These are phyloP conservation scores for Tipula helvola DNA, from an alignment of 2,888 invertebrate genomes.

Conservation along the genomic window DNA sequence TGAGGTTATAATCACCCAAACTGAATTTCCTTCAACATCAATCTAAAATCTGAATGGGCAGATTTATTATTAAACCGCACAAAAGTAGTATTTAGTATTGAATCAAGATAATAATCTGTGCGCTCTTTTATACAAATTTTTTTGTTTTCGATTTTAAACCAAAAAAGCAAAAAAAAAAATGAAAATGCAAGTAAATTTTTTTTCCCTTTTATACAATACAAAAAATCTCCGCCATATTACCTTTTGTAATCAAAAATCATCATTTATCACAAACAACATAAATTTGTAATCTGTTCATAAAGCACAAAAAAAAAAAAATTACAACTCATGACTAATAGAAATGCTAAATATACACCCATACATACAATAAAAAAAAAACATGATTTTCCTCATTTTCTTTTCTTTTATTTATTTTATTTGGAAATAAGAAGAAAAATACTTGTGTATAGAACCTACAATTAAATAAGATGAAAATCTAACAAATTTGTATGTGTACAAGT, in stretches of 20 bases:
- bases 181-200: background rate
- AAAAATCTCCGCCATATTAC: background rate
- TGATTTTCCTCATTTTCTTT: background rate
- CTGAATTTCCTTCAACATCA: background rate
- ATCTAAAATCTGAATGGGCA: background rate
- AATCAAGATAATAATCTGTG: background rate
- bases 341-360: background rate
- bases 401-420: background rate
- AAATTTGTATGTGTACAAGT: background rate
- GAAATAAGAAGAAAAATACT: background rate
- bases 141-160: background rate
- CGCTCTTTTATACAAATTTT: background rate
- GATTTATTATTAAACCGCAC: background rate
- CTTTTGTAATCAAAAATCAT: background rate
- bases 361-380: background rate
- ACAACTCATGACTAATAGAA: background rate
- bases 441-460: background rate
- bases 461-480: constrained; percentile 4
- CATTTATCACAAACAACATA: background rate
- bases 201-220: background rate
- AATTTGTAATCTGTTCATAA: background rate
- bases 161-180: background rate
- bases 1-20: background rate
- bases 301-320: background rate
- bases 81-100: background rate